Percentiles rank a stretch among this genome's conserved stretches.
phyloP scores from a whole-genome alignment of 2,888 invertebrate species.

The Pyrrhosoma nymphula region DNA sequence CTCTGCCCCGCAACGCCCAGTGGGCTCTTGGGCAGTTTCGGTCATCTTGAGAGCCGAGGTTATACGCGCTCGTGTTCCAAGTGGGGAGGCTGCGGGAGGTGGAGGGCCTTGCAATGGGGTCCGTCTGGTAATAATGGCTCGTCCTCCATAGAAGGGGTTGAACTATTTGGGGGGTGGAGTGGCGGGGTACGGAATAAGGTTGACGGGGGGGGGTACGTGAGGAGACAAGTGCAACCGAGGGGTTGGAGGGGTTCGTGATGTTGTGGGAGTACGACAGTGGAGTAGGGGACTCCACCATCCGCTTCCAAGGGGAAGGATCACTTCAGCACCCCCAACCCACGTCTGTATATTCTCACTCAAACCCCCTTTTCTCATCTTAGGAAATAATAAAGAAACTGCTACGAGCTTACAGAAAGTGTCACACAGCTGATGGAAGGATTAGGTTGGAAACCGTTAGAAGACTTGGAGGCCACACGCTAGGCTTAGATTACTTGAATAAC shows the following conservation, averaged over 20 bases:
- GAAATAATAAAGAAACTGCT: no score
- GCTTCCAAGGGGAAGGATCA: neutral
- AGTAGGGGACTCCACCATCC: neutral
- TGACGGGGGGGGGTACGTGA: neutral
- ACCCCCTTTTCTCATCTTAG: no score
- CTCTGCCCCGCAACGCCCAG: neutral
- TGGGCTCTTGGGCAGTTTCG: constrained; percentile 16
- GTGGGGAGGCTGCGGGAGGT: neutral
- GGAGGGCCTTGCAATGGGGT: neutral
- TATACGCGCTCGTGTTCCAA: neutral
- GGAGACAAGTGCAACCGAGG: neutral
- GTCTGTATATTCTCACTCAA: no score
- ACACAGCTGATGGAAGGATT: no score
- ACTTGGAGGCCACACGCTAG: no score
- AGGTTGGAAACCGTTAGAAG: no score
- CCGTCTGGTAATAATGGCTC: constrained; percentile 21
- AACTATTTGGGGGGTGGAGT: neutral
- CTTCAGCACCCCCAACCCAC: neutral
- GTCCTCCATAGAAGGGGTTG: neutral
- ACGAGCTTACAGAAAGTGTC: no score
- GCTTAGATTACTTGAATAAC: no score
- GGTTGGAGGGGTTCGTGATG: neutral
- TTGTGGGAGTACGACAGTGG: neutral
- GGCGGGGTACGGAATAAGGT: no score
- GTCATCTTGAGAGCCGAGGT: constrained; percentile 21